phyloP scores from a whole-genome alignment of 1,140 invertebrate species.

The Agrilus planipennis region DNA sequence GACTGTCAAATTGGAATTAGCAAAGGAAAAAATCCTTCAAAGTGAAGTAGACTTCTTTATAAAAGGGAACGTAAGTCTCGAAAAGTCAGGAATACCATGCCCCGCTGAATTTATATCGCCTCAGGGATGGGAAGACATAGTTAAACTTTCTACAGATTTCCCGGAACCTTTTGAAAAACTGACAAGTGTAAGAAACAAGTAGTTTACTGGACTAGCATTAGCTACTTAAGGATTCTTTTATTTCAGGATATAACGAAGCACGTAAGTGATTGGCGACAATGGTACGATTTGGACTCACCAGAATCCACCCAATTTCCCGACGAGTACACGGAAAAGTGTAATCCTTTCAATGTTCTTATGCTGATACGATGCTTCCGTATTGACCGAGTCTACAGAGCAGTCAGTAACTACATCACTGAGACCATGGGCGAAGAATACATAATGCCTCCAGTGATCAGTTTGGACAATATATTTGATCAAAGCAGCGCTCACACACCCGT shows the following conservation, averaged over 20 bases:
- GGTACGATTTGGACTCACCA: slow-evolving; percentile 70
- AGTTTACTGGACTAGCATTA: too few species aligned
- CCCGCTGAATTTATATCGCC: slow-evolving; percentile 57
- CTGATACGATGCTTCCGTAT: slow-evolving; percentile 74
- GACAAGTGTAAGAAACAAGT: too few species aligned
- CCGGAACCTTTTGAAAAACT: slow-evolving; percentile 50
- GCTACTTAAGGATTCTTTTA: too few species aligned
- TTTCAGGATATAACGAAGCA: slow-evolving; percentile 50
- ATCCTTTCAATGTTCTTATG: slow-evolving; percentile 66
- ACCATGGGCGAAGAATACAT: slow-evolving; percentile 78
- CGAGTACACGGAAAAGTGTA: slow-evolving; percentile 49
- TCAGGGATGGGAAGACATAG: slow-evolving; percentile 69
- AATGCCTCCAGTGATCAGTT: slow-evolving; percentile 69
- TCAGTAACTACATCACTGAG: slow-evolving; percentile 66
- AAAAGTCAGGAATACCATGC: slow-evolving; percentile 53
- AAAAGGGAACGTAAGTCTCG: slow-evolving; percentile 53
- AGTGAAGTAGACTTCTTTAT: slow-evolving; percentile 81
- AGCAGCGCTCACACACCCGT: slow-evolving; percentile 67
- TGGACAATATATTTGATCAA: slow-evolving; percentile 71
- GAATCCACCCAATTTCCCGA: slow-evolving; percentile 57
- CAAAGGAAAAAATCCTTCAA: slow-evolving; percentile 47
- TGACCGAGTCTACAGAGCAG: slow-evolving; percentile 69
- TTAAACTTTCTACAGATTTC: slow-evolving; percentile 59
- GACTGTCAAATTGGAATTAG: slow-evolving; percentile 66
- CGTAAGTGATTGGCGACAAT: slow-evolving; percentile 58